A percentile compares a stretch with the other conserved stretches of the same genome.
Evolutionary conservation across 2,113 vertebrate species (phyloP).

Genomic region (Echinops telfairi): DNA sequence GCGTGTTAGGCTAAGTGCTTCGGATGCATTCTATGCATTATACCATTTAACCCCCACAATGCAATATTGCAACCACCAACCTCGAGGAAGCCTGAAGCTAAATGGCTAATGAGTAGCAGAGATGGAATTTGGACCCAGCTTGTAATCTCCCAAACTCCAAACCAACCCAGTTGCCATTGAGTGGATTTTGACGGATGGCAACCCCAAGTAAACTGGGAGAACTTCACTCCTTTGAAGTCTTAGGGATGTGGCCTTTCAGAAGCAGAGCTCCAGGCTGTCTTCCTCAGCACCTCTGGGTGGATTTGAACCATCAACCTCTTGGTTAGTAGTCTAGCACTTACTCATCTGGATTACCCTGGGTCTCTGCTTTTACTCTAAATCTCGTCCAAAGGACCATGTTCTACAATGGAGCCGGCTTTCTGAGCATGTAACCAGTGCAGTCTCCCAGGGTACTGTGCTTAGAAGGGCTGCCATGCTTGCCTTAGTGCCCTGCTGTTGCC

Average conservation of each 20-base stretch:
- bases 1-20: neutral
- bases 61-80: conserved; percentile 20
- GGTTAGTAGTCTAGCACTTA: neutral
- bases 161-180: neutral
- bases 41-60: neutral
- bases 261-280: neutral
- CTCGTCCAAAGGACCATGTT: neutral
- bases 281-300: neutral
- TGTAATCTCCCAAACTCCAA: neutral
- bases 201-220: neutral
- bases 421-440: neutral
- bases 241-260: neutral
- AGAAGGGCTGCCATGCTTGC: neutral
- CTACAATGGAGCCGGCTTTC: neutral
- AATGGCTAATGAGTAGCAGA: neutral
- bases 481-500: conserved; percentile 10
- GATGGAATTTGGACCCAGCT: neutral
- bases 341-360: neutral
- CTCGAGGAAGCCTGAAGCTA: neutral
- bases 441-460: neutral
- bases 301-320: neutral
- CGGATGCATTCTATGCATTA: neutral
- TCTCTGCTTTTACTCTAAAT: neutral
- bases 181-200: neutral
- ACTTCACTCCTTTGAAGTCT: neutral